Base-by-base conservation (phyloP, 2,113 vertebrate genomes). In the Gopherus flavomarginatus region DNA sequence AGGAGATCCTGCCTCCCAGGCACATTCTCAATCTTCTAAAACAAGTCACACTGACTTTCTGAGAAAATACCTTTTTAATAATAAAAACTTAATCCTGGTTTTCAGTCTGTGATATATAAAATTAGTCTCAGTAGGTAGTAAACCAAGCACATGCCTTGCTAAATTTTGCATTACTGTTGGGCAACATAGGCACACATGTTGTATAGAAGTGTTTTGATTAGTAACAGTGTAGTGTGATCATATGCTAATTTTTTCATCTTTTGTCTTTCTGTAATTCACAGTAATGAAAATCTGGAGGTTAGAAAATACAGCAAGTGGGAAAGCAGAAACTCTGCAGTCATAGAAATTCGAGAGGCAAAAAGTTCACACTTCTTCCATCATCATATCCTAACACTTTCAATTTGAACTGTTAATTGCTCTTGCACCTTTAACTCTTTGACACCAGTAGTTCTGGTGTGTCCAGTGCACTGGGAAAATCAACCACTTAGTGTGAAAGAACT, bases 401-500 rank as follows among this genome's bases (percentile, higher is more conserved):
- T 82, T 86, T 91, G 77, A 97, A 83, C 31, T 31, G 83, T 94
- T 98, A 97, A 96, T 97, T 98, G 83, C 92, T 96, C 27, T 92
- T 94, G n/a, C 24, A 59, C 19, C 26, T 96, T 87, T 96, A 94
- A 96, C 54, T 57, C 42, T 91, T 90, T 85, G 85, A 12, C 35
- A 83, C 54, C n/a, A 31, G 12, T 2, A n/a, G 44, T 1, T 22
- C 91, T 94, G 75, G 6, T 3, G 8, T 59, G 19, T 52, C 27
- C 81, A 0, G 52, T 87, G 16, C 29, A 57, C 27, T 35, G n/a
- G 7, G n/a, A 89, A 94, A 91, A 86, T 14, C 21, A 6, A 75
- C 49, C 69, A 4, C 53, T 52, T 91, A 54, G 11, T 79, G 13
- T 65, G 38, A 87, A 92, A 85, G 3, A 26, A 78, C 1, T 5